These are phyloP conservation scores for Syrista parreyssii DNA, from an alignment of 2,888 invertebrate genomes.

Conservation along the genomic window DNA sequence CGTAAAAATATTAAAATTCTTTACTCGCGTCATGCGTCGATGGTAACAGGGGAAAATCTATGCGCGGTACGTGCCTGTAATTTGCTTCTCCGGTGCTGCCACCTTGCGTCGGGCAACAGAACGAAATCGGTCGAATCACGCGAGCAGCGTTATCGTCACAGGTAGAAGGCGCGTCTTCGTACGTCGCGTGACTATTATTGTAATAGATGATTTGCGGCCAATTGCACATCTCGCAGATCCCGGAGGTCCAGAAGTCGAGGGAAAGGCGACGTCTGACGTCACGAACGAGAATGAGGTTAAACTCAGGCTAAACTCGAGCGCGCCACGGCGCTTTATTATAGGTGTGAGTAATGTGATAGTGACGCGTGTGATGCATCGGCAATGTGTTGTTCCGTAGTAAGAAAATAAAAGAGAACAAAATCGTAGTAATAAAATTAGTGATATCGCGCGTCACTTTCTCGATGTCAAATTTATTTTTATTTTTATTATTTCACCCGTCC, in stretches of 20 bases:
- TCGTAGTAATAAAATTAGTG: no score
- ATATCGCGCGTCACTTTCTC: not conserved
- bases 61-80: not conserved
- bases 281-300: constrained; percentile 60
- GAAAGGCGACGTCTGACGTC: constrained; percentile 61
- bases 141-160: not conserved
- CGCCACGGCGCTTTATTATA: constrained; percentile 22
- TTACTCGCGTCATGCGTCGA: no score
- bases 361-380: not conserved
- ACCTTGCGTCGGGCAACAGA: not conserved
- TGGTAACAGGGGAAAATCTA: not conserved
- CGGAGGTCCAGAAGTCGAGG: constrained; percentile 51
- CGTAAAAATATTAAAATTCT: no score
- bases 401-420: not conserved
- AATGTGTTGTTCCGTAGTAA: not conserved
- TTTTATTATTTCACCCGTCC: not conserved
- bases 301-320: constrained; percentile 50
- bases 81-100: not conserved
- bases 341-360: not conserved
- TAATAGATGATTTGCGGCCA: constrained; percentile 48
- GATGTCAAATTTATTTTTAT: not conserved
- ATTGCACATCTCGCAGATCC: constrained; percentile 55
- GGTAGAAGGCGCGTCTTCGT: not conserved
- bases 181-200: constrained; percentile 4
- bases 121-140: not conserved